Percentiles rank a stretch among this genome's conserved stretches.
Conservation (phyloP, 2,888 invertebrate species). For the Tethea ocularis region DNA sequence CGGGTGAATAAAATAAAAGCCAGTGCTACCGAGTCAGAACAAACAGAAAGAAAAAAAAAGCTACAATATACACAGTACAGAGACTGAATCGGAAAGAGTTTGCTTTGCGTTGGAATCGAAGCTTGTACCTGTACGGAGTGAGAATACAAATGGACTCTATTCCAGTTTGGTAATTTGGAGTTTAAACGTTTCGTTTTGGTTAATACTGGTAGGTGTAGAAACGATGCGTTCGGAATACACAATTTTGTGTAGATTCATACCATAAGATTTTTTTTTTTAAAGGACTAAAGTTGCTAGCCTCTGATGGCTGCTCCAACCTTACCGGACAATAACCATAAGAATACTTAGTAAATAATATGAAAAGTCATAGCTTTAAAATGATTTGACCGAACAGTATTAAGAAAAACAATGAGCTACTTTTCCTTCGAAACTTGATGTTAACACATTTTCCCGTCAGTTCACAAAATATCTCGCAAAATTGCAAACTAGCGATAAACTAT, state of each 20-base stretch:
- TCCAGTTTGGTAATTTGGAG: slow-evolving; percentile 30
- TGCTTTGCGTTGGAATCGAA: slow-evolving; percentile 36
- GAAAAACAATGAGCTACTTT: no score
- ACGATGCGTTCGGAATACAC: not conserved
- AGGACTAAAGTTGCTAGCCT: no score
- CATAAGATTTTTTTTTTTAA: no score
- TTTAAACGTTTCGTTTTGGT: slow-evolving; percentile 25
- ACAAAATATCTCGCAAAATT: no score
- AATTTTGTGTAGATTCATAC: not conserved
- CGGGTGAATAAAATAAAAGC: slow-evolving; percentile 33
- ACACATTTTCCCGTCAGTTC: no score
- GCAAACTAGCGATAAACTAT: no score
- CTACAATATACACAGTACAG: slow-evolving; percentile 31
- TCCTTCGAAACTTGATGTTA: no score
- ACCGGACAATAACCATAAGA: no score
- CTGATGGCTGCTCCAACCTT: no score
- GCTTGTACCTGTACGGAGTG: slow-evolving; percentile 25
- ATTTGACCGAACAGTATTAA: no score
- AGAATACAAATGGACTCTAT: slow-evolving; percentile 39
- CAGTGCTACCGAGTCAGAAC: slow-evolving; percentile 22
- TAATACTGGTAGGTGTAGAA: not conserved
- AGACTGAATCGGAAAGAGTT: slow-evolving; percentile 38
- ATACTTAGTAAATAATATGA: no score
- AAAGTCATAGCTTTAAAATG: no score
- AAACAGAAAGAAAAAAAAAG: slow-evolving; percentile 33